Evolutionary conservation across 2,797 vertebrate genomes (phyloP).

Genomic region (Acrossocheilus wenchowensis): DNA sequence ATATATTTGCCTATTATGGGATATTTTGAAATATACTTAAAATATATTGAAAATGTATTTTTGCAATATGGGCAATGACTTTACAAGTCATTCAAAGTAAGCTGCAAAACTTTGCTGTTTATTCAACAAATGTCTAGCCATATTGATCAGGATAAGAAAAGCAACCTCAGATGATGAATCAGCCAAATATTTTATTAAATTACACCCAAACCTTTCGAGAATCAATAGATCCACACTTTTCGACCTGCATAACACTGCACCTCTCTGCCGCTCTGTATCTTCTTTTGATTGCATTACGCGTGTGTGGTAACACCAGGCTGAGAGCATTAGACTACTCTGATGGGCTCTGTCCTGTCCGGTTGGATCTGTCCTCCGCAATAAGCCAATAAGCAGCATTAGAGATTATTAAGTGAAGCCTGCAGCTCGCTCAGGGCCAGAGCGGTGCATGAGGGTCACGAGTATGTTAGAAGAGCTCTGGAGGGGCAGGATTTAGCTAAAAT

Average conservation of each 20-base stretch:
- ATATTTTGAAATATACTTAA: not conserved
- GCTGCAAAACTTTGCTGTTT: not conserved
- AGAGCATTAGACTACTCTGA: conserved; percentile 44
- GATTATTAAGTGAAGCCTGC: conserved; percentile 41
- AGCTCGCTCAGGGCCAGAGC: conserved; percentile 21
- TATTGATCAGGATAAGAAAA: conserved; percentile 12
- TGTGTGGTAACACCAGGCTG: conserved; percentile 41
- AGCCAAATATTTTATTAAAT: conserved; percentile 11
- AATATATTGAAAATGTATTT: not conserved
- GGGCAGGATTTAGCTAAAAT: not conserved
- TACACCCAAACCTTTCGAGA: conserved; percentile 1
- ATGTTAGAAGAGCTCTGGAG: conserved; percentile 21
- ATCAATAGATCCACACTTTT: conserved; percentile 1
- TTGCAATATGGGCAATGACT: not conserved
- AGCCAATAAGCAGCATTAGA: conserved; percentile 40
- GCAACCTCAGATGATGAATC: conserved; percentile 1
- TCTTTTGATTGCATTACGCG: conserved; percentile 52
- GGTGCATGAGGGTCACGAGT: conserved; percentile 14
- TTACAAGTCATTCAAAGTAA: not conserved
- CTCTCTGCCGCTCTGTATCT: conserved; percentile 35
- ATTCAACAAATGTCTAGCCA: not conserved
- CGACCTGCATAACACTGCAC: not conserved
- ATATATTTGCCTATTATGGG: not conserved
- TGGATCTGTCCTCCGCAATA: conserved; percentile 16
- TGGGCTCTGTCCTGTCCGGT: conserved; percentile 27